Evolutionary conservation across 2,113 vertebrate species (phyloP).

Genomic region (Toxotes jaculatrix): DNA sequence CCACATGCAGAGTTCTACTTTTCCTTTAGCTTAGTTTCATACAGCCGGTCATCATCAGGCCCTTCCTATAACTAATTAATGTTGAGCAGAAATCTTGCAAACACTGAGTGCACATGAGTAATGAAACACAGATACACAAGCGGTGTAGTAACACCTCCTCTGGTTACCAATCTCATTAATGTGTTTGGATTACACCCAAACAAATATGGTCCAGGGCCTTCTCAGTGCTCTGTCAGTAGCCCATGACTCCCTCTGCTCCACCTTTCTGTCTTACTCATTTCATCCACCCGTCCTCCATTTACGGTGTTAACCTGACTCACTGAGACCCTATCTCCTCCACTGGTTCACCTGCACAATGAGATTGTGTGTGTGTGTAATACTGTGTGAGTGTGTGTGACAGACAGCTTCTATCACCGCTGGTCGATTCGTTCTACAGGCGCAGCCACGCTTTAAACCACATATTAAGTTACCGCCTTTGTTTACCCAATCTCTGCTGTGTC

Average conservation of each 20-base stretch:
- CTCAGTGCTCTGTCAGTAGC: conserved; percentile 11
- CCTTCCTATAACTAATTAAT: conserved; percentile 15
- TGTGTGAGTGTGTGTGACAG: conserved; percentile 34
- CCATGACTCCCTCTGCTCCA: conserved; percentile 5
- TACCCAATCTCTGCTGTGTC: conserved; percentile 75
- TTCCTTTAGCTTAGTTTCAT: not conserved
- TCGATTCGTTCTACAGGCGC: conserved; percentile 18
- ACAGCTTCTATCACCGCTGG: conserved; percentile 38
- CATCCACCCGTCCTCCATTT: conserved; percentile 1
- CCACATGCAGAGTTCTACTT: not conserved
- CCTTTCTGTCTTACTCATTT: conserved; percentile 39
- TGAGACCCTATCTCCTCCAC: conserved; percentile 7
- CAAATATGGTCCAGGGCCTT: not conserved
- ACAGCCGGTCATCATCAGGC: not conserved
- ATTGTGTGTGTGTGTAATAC: not conserved
- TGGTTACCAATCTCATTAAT: conserved; percentile 59
- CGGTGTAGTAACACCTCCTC: conserved; percentile 46
- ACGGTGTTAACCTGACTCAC: conserved; percentile 38
- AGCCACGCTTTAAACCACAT: conserved; percentile 53
- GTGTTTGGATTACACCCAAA: conserved; percentile 40
- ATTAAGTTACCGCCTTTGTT: conserved; percentile 76
- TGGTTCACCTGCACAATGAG: conserved; percentile 11
- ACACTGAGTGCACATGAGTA: conserved; percentile 20
- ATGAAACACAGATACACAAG: conserved; percentile 19
- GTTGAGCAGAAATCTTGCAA: conserved; percentile 13